Evolutionary conservation across 2,888 invertebrate species (phyloP), one percentile per base, ranked within the genome.

Genomic region (Lithophane ornitopus): DNA sequence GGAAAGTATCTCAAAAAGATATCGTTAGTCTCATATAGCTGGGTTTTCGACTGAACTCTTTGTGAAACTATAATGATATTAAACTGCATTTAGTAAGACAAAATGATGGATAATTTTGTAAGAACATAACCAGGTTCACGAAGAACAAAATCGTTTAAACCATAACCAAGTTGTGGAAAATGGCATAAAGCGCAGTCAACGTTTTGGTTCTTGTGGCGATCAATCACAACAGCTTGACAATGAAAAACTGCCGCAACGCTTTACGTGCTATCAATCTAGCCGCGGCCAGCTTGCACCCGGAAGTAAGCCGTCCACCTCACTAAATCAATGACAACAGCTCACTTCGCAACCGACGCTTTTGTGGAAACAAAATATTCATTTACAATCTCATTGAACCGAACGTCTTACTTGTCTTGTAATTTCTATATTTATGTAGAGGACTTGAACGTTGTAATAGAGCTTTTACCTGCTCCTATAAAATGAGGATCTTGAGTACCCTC

Each of bases 181-280:
- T 71, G 61, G n/a, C 46, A 49, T 73, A 70, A 71, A 87, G 67
- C 66, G 65, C 63, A 76, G 52, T 59, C 14, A 26, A 68, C n/a
- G 56, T 39, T 59, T 67, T 49, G 52, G 56, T 74, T 76, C 59
- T 63, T 66, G 72, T 76, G 73, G 46, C 46, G 74, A 86, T 86
- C 81, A 84, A 86, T 87, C 86, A 87, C 76, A 70, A 69, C 59
- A 58, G 73, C 41, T 56, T 76, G 86, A 86, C 84, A 86, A 75
- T 86, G 86, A 86, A 87, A 86, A 84, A 87, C 70, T 82, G 67
- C 59, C 74, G 70, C 61, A 75, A 65, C 78, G 63, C 59, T 76
- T 80, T 78, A 71, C 71, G 74, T 73, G 79, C 70, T 72, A 82
- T 85, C 85, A 85, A 85, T 84, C 75, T 74, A 61, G 65, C 72